These are phyloP conservation scores for Drosophila neoperkinsi DNA, from an alignment of 2,888 invertebrate genomes.

Conservation along the genomic window DNA sequence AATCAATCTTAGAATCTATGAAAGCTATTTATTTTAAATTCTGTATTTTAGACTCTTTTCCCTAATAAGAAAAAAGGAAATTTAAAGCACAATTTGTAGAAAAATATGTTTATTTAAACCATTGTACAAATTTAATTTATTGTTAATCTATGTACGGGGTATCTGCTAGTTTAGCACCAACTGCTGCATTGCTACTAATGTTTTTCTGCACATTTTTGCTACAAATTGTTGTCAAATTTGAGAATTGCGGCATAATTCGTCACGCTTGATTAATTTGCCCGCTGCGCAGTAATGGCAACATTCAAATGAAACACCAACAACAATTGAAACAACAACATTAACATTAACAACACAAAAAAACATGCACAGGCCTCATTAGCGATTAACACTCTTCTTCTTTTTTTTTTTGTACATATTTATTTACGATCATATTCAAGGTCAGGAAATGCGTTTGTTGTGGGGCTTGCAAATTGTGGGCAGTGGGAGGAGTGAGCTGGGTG, in stretches of 20 bases:
- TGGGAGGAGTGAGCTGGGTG: background rate
- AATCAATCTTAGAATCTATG: background rate
- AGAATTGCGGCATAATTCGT: constrained; percentile 58
- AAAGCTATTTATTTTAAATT: background rate
- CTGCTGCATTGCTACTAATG: background rate
- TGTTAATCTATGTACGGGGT: background rate
- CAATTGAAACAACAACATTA: constrained; percentile 10
- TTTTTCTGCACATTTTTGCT: constrained; percentile 50
- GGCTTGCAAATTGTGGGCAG: background rate
- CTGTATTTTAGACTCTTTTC: background rate
- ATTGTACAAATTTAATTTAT: too few relatives aligned
- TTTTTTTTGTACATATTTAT: constrained; percentile 46
- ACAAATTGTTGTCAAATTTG: constrained; percentile 79
- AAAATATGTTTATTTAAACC: background rate
- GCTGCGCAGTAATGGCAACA: constrained; percentile 69
- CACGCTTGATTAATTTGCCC: constrained; percentile 76
- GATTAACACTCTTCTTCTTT: constrained; percentile 51
- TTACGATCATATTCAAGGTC: constrained; percentile 68
- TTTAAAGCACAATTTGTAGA: background rate
- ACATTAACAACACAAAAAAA: constrained; percentile 15
- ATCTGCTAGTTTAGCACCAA: background rate
- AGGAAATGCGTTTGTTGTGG: constrained; percentile 63
- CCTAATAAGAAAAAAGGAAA: background rate
- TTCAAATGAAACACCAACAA: constrained; percentile 31
- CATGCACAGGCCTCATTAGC: constrained; percentile 67